A percentile compares a stretch with the other conserved stretches of the same genome.
phyloP scores from a whole-genome alignment of 1,140 invertebrate species.

The Tigriopus japonicus region DNA sequence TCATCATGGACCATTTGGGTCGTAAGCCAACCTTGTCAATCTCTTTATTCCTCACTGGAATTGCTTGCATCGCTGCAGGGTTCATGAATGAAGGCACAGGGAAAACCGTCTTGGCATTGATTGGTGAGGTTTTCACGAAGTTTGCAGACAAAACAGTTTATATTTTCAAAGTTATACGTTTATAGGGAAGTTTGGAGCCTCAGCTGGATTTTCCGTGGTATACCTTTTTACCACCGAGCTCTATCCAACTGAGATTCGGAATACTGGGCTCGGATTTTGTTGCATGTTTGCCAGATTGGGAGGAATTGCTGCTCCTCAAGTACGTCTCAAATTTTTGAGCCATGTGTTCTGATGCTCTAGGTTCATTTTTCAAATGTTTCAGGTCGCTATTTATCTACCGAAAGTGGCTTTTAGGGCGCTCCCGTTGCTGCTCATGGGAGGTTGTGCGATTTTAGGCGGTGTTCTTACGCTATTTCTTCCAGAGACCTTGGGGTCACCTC shows the following conservation, averaged over 20 bases:
- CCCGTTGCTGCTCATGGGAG: background rate
- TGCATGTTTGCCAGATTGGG: constrained; percentile 32
- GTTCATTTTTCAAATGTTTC: background rate
- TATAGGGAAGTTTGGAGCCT: constrained; percentile 26
- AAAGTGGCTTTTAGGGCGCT: background rate
- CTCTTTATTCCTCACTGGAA: background rate
- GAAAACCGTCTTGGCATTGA: background rate
- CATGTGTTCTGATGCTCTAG: background rate
- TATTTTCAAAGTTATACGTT: background rate
- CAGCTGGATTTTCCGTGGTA: constrained; percentile 22
- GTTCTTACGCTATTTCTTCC: background rate
- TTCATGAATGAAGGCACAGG: background rate
- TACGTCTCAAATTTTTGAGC: constrained; percentile 18
- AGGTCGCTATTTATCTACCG: background rate
- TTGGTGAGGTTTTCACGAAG: background rate
- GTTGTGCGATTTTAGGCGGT: background rate
- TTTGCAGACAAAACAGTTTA: background rate
- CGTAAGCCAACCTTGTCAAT: background rate
- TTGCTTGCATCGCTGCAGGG: background rate
- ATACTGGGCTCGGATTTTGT: constrained; percentile 30
- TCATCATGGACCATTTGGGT: constrained; percentile 19
- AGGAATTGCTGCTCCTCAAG: constrained; percentile 28
- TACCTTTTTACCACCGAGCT: constrained; percentile 30
- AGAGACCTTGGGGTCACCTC: background rate
- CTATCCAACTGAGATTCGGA: constrained; percentile 29